Conservation (phyloP, 2,888 invertebrate species). For the Esperia sulphurella region DNA sequence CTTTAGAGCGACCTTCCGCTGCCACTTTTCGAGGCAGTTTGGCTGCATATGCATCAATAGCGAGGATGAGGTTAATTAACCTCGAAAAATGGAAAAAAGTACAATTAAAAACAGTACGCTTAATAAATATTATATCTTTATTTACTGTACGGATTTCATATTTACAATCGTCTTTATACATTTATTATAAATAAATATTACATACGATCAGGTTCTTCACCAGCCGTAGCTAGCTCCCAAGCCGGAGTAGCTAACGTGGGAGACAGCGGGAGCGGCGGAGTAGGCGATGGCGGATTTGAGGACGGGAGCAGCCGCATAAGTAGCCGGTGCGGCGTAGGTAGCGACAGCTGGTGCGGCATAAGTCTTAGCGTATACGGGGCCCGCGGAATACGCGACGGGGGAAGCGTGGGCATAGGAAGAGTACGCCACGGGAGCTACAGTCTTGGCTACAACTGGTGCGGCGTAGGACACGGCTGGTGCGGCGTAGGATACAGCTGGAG, state of each 20-base stretch:
- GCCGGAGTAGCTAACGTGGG: slow-evolving; percentile 82
- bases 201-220: slow-evolving; percentile 32
- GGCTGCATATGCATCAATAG: too few species aligned
- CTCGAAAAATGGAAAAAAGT: too few species aligned
- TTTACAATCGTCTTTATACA: neutral
- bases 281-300: slow-evolving; percentile 49
- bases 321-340: slow-evolving; percentile 30
- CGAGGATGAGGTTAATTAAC: too few species aligned
- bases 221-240: slow-evolving; percentile 71
- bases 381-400: slow-evolving; percentile 24
- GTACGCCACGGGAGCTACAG: slow-evolving; percentile 44
- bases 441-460: slow-evolving; percentile 46
- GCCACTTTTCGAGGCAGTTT: too few species aligned
- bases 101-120: neutral
- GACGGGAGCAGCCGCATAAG: slow-evolving; percentile 66
- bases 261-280: slow-evolving; percentile 80
- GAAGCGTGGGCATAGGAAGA: slow-evolving; percentile 29
- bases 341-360: slow-evolving; percentile 65
- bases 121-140: neutral
- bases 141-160: neutral
- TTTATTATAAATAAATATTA: slow-evolving; percentile 8
- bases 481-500: slow-evolving; percentile 24
- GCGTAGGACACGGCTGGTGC: slow-evolving; percentile 43
- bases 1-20: too few species aligned
- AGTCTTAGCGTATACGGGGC: slow-evolving; percentile 33